A percentile compares a stretch with the other conserved stretches of the same genome.
These are phyloP conservation scores for Nomada ruficornis DNA, from an alignment of 2,888 invertebrate genomes.

Conservation along the genomic window DNA sequence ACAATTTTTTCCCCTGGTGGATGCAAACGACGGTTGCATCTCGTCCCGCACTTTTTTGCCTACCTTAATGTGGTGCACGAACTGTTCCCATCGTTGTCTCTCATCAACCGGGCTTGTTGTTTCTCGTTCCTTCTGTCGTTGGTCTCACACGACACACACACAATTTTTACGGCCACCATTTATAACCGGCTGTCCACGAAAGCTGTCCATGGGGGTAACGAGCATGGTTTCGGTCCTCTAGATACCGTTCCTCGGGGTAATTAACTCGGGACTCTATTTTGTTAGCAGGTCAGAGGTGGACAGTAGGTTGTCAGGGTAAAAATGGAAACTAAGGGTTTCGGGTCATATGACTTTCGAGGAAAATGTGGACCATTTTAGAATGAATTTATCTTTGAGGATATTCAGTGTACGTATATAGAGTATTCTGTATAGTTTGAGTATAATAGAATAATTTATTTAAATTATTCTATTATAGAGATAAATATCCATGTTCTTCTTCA, in stretches of 20 bases:
- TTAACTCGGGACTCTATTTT: constrained; percentile 24
- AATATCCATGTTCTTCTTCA: no score
- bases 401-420: no score
- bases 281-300: neutral
- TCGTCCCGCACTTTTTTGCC: constrained; percentile 47
- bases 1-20: neutral
- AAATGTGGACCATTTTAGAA: no score
- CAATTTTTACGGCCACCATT: constrained; percentile 52
- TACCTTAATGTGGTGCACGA: constrained; percentile 44
- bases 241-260: constrained; percentile 27
- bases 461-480: no score
- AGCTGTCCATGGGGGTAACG: constrained; percentile 23
- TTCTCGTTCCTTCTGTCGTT: constrained; percentile 41
- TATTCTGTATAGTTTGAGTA: no score
- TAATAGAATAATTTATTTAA: no score
- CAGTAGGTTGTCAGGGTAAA: neutral
- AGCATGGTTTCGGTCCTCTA: constrained; percentile 27
- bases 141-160: constrained; percentile 41
- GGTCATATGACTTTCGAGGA: no score
- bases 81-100: constrained; percentile 48
- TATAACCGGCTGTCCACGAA: constrained; percentile 47
- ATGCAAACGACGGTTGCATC: constrained; percentile 27
- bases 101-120: constrained; percentile 45
- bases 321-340: neutral
- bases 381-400: no score